Evolutionary conservation across 2,797 vertebrate genomes (phyloP).

Genomic region (Crocodylus rhombifer): DNA sequence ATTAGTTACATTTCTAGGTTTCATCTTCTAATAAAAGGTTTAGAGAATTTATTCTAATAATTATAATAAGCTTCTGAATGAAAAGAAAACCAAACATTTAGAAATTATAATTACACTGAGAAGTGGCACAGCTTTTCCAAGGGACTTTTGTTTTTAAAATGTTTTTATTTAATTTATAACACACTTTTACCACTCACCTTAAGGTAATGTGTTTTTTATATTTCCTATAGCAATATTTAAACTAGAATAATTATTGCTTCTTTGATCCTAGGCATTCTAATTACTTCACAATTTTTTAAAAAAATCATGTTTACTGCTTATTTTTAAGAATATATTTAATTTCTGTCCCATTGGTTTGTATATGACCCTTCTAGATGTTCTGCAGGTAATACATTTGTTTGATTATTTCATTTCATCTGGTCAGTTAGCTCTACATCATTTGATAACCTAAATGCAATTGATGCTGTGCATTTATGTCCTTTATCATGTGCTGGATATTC

Average conservation of each 20-base stretch:
- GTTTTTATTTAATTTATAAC: neutral
- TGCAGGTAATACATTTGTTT: neutral
- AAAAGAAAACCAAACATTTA: neutral
- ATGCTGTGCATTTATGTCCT: neutral
- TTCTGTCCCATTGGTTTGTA: neutral
- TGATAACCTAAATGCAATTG: neutral
- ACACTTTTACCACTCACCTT: neutral
- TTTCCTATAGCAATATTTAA: neutral
- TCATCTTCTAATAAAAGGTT: too few relatives aligned
- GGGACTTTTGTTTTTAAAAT: neutral
- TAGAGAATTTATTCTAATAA: neutral
- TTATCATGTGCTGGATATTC: neutral
- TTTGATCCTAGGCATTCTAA: neutral
- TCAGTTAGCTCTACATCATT: neutral
- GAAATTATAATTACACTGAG: neutral
- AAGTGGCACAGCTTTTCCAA: neutral
- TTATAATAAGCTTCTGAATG: neutral
- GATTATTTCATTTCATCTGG: neutral
- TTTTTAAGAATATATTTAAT: neutral
- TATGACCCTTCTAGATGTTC: neutral
- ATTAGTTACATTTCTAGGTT: too few relatives aligned
- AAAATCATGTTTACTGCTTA: neutral
- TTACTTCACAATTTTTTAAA: neutral
- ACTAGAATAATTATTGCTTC: neutral
- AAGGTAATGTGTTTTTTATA: neutral